Evolutionary conservation across 2,113 vertebrate genomes (phyloP).

Genomic region (Thamnaconus septentrionalis): DNA sequence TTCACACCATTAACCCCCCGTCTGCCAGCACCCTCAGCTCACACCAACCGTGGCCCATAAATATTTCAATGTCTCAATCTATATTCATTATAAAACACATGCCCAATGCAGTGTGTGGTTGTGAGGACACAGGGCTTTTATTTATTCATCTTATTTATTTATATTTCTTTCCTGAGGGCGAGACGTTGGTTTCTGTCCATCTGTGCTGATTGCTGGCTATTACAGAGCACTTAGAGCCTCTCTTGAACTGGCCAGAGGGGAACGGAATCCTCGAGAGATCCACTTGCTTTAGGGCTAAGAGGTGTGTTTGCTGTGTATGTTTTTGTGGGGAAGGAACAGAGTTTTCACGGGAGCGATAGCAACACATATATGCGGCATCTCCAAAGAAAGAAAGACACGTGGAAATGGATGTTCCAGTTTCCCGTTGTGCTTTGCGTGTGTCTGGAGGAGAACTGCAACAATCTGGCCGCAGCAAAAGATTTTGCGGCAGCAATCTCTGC

Average conservation of each 20-base stretch:
- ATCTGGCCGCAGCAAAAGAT: no score
- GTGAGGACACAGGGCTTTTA: constrained; percentile 74
- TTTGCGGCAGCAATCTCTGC: no score
- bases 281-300: constrained; percentile 52
- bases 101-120: constrained; percentile 62
- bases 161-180: constrained; percentile 74
- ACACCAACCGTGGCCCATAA: constrained; percentile 65
- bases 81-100: constrained; percentile 81
- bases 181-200: constrained; percentile 69
- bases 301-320: constrained; percentile 42
- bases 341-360: constrained; percentile 13
- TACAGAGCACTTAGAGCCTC: constrained; percentile 76
- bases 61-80: constrained; percentile 80
- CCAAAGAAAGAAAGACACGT: constrained; percentile 7
- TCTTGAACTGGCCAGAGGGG: constrained; percentile 58
- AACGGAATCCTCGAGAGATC: constrained; percentile 58
- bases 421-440: not conserved
- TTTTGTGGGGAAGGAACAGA: constrained; percentile 15
- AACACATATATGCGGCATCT: constrained; percentile 6
- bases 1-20: constrained; percentile 64
- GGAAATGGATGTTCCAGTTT: not conserved
- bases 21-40: constrained; percentile 17
- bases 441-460: no score
- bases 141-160: constrained; percentile 83
- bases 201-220: constrained; percentile 75